Evolutionary conservation across 2,888 invertebrate species (phyloP), one percentile per base, ranked within the genome.

Genomic region (Cotesia congregata): DNA sequence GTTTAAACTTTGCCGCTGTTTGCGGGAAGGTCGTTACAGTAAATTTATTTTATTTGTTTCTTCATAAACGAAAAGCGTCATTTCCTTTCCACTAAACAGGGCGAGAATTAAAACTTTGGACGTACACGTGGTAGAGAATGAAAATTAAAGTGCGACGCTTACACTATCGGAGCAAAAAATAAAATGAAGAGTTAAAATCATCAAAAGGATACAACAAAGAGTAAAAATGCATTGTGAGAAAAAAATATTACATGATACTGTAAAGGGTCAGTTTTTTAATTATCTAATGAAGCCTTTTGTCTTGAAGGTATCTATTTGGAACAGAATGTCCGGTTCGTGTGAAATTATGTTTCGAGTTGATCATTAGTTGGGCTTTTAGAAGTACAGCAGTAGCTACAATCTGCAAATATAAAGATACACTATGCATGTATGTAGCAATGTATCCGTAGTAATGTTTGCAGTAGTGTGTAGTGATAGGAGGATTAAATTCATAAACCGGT

Each of bases 401-500:
- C 15, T 17, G 40, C 6, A 15, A n/a, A 0, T 68, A 41, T 17
- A 17, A 15, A 41, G 15, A 68, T 50, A 7, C 30, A 4, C 30
- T 7, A 17, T 15, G 20, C 6, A 67, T 40, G 6, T 41, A 67
- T 41, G 15, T 4, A 20, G 9, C 1, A 15, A 65, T 20, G 41
- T 41, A 5, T 40, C 50, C 41, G 17, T 68, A 68, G 4, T 39
- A 39, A 1, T 39, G n/a, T 50, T 30, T 30, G 30, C 3, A 30
- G 30, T 30, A 30, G 50, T 12, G 5, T 39, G 67, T n/a, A 41
- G 64, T 67, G 73, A 75, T 71, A 15, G 71, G 76, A 61, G 78
- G 78, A 79, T 79, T 75, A 77, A 80, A 81, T 80, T 79, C 77
- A 80, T 79, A 80, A 80, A 78, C 76, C 62, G 75, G 79, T 72